Conservation (phyloP, 2,113 vertebrate species). For the Mesoclemmys tuberculata region DNA sequence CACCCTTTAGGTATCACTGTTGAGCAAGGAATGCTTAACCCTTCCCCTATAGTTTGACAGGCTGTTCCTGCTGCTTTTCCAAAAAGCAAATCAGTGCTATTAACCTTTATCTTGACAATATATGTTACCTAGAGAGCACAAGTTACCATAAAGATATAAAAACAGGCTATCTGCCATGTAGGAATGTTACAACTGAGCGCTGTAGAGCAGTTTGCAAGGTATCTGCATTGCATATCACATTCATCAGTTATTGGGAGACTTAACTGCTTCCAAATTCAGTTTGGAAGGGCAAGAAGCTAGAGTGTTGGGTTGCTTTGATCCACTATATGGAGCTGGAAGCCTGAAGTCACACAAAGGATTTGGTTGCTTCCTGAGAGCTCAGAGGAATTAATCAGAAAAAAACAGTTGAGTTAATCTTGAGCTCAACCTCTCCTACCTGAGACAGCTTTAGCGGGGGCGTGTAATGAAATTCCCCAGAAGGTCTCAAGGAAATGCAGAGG, state of each 20-base stretch:
- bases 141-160: neutral
- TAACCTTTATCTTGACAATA: neutral
- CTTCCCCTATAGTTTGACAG: neutral
- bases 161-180: neutral
- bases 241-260: neutral
- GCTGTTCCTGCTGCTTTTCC: neutral
- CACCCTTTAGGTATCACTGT: neutral
- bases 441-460: neutral
- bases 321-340: neutral
- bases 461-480: fast-evolving
- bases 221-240: neutral
- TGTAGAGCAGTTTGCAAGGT: neutral
- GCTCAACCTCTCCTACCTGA: neutral
- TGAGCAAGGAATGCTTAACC: neutral
- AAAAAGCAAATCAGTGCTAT: neutral
- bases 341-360: neutral
- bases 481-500: fast-evolving
- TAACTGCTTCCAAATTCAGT: neutral
- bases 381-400: neutral
- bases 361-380: neutral
- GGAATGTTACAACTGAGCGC: neutral
- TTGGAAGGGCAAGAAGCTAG: neutral
- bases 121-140: neutral
- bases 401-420: neutral
- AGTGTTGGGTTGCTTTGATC: neutral